A percentile compares a stretch with the other conserved stretches of the same genome.
phyloP scores from a whole-genome alignment of 1,140 invertebrate genomes.

The Melipona quadrifasciata region DNA sequence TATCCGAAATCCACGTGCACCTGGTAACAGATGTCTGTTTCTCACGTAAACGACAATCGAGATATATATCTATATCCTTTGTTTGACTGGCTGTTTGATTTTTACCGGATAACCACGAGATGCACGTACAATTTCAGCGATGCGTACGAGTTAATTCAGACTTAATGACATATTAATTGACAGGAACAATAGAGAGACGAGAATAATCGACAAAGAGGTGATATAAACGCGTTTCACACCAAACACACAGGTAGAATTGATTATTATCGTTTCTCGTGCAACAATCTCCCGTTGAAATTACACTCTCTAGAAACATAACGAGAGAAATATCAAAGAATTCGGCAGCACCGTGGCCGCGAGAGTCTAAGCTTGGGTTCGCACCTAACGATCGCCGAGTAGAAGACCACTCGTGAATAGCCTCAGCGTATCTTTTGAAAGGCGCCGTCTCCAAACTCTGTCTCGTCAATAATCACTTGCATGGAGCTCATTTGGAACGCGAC shows the following conservation, averaged over 20 bases:
- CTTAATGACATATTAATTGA: constrained; percentile 16
- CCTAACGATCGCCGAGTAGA: not conserved
- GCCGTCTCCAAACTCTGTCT: not conserved
- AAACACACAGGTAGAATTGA: not conserved
- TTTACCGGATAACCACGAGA: constrained; percentile 16
- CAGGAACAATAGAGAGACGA: not conserved
- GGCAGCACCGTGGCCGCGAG: not conserved
- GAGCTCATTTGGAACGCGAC: not conserved
- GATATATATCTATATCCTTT: constrained; percentile 64
- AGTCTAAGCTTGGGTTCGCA: not conserved
- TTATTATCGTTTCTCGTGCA: not conserved
- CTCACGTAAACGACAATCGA: constrained; percentile 69
- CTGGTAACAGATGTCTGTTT: constrained; percentile 73
- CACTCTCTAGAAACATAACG: not conserved
- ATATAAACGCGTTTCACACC: not conserved
- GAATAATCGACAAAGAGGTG: not conserved
- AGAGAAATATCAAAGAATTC: not conserved
- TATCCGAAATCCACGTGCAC: constrained; percentile 68
- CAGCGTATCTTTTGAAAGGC: not conserved
- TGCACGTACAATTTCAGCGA: not conserved
- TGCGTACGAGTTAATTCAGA: not conserved
- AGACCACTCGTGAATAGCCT: not conserved
- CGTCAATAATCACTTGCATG: constrained; percentile 25
- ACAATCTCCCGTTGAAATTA: not conserved
- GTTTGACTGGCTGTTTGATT: constrained; percentile 48